Conservation (phyloP, 2,888 invertebrate genomes). For the Drosophila diplacantha region DNA sequence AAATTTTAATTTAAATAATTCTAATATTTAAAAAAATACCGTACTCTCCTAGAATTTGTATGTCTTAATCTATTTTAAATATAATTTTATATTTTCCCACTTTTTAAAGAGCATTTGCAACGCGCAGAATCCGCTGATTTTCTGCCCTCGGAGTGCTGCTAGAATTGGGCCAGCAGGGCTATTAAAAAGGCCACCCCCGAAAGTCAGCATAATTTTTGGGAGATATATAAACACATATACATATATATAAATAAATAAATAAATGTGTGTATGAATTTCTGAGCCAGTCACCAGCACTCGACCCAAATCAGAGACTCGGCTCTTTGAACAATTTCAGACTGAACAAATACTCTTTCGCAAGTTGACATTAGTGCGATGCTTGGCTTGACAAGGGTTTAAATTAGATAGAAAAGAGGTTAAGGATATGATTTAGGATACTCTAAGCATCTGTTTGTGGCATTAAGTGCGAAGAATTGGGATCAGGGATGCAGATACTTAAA, state of each 20-base stretch:
- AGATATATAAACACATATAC: not conserved
- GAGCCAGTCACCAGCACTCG: slow-evolving; percentile 34
- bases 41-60: accelerated
- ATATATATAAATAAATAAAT: not conserved
- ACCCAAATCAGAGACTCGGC: slow-evolving; percentile 52
- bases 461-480: slow-evolving; percentile 1
- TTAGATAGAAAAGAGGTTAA: no score
- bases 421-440: not conserved
- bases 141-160: slow-evolving; percentile 12
- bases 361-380: slow-evolving; percentile 39
- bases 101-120: slow-evolving; percentile 5
- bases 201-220: slow-evolving; percentile 4
- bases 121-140: slow-evolving; percentile 39
- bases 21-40: not conserved
- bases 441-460: slow-evolving; percentile 4
- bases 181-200: slow-evolving; percentile 24
- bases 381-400: slow-evolving; percentile 8
- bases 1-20: not conserved
- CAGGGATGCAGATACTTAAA: not conserved
- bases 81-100: not conserved
- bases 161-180: slow-evolving; percentile 28
- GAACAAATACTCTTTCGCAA: slow-evolving; percentile 13
- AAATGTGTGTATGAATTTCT: not conserved
- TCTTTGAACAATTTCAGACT: slow-evolving; percentile 23
- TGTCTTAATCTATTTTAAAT: not conserved